These are phyloP conservation scores for Pantherophis alleghaniensis DNA, from an alignment of 2,797 vertebrate genomes.

Conservation along the genomic window DNA sequence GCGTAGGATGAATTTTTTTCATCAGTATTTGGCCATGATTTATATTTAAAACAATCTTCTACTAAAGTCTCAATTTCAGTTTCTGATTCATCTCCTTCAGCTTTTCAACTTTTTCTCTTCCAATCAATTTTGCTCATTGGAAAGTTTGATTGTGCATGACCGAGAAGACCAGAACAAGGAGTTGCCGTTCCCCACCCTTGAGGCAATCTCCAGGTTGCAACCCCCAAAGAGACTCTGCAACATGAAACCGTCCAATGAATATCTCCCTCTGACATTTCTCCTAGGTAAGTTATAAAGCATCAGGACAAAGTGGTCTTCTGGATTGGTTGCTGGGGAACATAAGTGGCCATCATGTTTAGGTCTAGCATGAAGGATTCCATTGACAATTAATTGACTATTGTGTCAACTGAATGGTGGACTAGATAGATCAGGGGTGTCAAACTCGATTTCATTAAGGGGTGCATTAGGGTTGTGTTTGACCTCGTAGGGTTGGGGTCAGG, in stretches of 20 bases:
- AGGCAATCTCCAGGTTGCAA: not conserved
- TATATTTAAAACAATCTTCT: too few relatives aligned
- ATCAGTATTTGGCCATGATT: not conserved
- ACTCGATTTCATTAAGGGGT: too few relatives aligned
- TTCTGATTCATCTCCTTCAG: not conserved
- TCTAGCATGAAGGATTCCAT: not conserved
- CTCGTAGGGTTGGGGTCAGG: too few relatives aligned
- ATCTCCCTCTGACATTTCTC: conserved; percentile 2
- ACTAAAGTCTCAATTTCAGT: not conserved
- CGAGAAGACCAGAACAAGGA: not conserved
- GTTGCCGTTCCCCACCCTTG: not conserved
- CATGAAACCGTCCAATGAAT: not conserved
- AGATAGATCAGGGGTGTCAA: too few relatives aligned
- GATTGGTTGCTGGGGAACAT: not conserved
- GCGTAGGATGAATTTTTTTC: not conserved
- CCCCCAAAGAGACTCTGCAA: not conserved
- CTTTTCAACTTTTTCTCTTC: not conserved
- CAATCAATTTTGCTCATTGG: not conserved
- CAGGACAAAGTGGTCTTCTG: not conserved
- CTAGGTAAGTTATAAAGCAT: conserved; percentile 1
- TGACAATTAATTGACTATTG: not conserved
- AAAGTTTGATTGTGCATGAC: not conserved
- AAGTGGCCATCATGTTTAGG: not conserved
- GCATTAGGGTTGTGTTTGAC: too few relatives aligned
- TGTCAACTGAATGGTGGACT: not conserved